Evolutionary conservation across 2,888 invertebrate species (phyloP).

Genomic region (Campoletis raptor): DNA sequence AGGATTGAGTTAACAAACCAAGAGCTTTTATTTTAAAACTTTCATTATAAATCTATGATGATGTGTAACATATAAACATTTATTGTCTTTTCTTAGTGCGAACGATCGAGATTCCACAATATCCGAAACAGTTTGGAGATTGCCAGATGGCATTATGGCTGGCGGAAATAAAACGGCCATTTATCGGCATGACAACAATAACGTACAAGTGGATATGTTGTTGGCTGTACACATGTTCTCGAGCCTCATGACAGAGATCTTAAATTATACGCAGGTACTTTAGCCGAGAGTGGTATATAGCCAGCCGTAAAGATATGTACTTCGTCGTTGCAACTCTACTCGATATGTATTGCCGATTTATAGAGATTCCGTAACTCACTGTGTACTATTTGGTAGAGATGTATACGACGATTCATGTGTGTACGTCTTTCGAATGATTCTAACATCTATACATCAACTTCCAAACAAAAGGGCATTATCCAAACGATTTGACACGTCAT

Average conservation of each 20-base stretch:
- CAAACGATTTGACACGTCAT: background rate
- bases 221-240: conserved; percentile 28
- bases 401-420: background rate
- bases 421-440: background rate
- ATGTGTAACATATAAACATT: background rate
- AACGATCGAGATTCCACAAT: conserved; percentile 14
- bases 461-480: conserved; percentile 20
- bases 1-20: conserved; percentile 36
- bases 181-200: conserved; percentile 46
- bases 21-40: conserved; percentile 16
- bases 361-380: conserved; percentile 28
- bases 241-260: background rate
- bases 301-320: conserved; percentile 13
- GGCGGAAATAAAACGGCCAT: conserved; percentile 33
- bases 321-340: background rate
- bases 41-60: background rate
- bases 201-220: conserved; percentile 30
- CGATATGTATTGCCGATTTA: conserved; percentile 23
- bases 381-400: conserved; percentile 6
- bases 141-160: conserved; percentile 46
- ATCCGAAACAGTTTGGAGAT: conserved; percentile 30
- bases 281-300: conserved; percentile 23
- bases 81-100: background rate
- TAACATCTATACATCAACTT: background rate
- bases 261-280: conserved; percentile 44